Evolutionary conservation across 2,888 invertebrate genomes (phyloP).

Genomic region (Lasius platythorax): DNA sequence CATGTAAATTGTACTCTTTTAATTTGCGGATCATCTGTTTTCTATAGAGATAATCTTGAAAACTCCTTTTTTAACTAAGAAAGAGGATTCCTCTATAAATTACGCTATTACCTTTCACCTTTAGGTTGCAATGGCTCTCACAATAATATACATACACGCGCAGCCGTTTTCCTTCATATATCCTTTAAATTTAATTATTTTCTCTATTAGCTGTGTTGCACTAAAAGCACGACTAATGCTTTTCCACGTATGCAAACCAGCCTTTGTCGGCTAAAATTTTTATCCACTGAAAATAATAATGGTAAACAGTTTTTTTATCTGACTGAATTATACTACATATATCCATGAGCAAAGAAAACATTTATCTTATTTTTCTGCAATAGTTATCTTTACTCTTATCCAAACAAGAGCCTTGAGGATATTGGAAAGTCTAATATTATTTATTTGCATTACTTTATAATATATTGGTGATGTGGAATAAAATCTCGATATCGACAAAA

Average conservation of each 20-base stretch:
- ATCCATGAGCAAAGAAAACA: neutral
- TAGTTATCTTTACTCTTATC: neutral
- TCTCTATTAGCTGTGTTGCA: neutral
- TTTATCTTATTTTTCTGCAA: neutral
- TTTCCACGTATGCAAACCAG: neutral
- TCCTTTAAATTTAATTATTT: slow-evolving; percentile 37
- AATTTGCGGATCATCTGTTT: neutral
- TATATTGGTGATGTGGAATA: neutral
- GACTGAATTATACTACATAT: neutral
- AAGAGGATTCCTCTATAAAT: slow-evolving; percentile 43
- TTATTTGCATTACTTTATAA: neutral
- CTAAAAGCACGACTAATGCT: slow-evolving; percentile 25
- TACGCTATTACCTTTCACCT: slow-evolving; percentile 40
- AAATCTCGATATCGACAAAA: neutral
- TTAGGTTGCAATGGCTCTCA: neutral
- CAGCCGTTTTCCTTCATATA: neutral
- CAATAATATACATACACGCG: slow-evolving; percentile 1
- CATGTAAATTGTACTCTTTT: neutral
- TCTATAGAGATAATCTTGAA: neutral
- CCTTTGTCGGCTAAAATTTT: neutral
- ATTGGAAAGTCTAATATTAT: neutral
- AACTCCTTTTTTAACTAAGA: slow-evolving; percentile 17
- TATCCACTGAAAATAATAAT: neutral
- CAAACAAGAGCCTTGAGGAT: neutral
- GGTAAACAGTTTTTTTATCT: neutral